Base-by-base conservation (phyloP, 2,797 vertebrate species). In the Myotis findleyi region DNA sequence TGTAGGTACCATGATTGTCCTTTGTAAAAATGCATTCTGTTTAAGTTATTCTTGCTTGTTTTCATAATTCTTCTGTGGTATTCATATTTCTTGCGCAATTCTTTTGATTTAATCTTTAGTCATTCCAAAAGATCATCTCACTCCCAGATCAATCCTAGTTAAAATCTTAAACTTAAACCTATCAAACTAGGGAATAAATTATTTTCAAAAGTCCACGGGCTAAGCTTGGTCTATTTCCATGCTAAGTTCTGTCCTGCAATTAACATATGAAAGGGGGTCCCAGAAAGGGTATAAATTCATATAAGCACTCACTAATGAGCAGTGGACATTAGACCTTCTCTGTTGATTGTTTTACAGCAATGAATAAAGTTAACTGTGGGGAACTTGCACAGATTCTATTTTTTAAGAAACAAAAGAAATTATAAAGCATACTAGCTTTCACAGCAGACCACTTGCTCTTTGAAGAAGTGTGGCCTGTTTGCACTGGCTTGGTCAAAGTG, bases 51-150 rank as follows among this genome's bases (percentile, higher is more conserved):
- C 59, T 71, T 86, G 90, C 14, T 76, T 41, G 2, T 83, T 83
- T 64, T 33, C 72, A n/a, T 69, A 59, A 55, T 94, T 95, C 51
- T 55, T 73, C 20, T 47, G 55, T 57, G 33, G 27, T 38, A 49
- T 33, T 82, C 20, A 23, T 66, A 82, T 49, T 66, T 66, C 59
- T 82, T 59, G 23, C 23, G 9, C 36, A 36, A 55, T 79, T 88
- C 57, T 76, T 76, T 90, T 62, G 33, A 30, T 91, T 92, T 92
- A 23, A 80, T n/a, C 95, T 87, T 82, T 49, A 93, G 62, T 87
- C 30, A 73, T 77, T 84, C 30, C 25, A 51, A 91, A 94, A 87
- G 44, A 57, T 62, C 27, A 77, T 57, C 51, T 95, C 9, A 87
- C 86, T 71, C 41, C 66, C 38, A 66, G 51, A 51, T 68, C n/a